These are phyloP conservation scores for Oreochromis mossambicus DNA, from an alignment of 2,797 vertebrate genomes.

Conservation along the genomic window DNA sequence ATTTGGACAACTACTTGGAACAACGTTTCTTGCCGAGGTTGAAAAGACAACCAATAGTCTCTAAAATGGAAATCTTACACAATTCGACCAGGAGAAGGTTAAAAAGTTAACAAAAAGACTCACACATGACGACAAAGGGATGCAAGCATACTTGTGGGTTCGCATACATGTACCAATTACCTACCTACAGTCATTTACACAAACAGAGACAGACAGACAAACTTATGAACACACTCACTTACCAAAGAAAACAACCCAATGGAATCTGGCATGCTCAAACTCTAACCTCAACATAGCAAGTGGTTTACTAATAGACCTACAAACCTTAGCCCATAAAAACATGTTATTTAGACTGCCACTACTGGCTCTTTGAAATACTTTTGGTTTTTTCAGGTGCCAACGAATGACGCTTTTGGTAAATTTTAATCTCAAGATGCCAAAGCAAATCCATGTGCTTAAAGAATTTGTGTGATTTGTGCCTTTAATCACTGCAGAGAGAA, in stretches of 20 bases:
- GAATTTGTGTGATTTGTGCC: constrained; percentile 29
- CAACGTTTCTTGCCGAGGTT: background rate
- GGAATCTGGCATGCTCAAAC: constrained; percentile 57
- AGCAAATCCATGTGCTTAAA: constrained; percentile 38
- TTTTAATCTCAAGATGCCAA: constrained; percentile 44
- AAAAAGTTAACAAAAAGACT: background rate
- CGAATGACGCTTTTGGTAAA: constrained; percentile 39
- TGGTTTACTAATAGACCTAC: constrained; percentile 68
- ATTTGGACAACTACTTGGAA: constrained; percentile 35
- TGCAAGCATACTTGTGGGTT: constrained; percentile 8
- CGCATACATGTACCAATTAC: constrained; percentile 29
- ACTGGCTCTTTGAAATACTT: constrained; percentile 54
- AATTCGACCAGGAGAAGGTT: constrained; percentile 15
- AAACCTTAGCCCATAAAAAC: constrained; percentile 62
- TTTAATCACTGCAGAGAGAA: constrained; percentile 12
- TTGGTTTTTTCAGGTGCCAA: constrained; percentile 64
- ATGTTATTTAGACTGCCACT: constrained; percentile 64
- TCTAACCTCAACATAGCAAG: constrained; percentile 65
- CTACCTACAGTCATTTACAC: constrained; percentile 30
- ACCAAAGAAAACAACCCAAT: constrained; percentile 57
- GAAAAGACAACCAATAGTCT: constrained; percentile 36
- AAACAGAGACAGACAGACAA: constrained; percentile 28
- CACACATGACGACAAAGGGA: constrained; percentile 21
- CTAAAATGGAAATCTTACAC: constrained; percentile 27
- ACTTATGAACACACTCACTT: constrained; percentile 31